These are phyloP conservation scores for Girardia tigrina DNA, from an alignment of 2,888 invertebrate species.

Conservation along the genomic window DNA sequence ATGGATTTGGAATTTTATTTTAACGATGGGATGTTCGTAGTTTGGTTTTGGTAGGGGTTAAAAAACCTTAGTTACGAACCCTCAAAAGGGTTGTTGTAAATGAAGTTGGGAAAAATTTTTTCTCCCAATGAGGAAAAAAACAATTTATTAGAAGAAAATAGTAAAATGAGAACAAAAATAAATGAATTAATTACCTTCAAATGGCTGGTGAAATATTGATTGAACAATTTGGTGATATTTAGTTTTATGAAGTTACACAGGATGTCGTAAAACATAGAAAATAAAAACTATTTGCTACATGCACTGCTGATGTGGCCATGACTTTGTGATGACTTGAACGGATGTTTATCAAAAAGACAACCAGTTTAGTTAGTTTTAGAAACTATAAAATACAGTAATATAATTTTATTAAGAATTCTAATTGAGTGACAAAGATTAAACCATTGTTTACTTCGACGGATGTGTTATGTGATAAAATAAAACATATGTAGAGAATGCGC, in stretches of 20 bases:
- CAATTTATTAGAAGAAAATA: too few species aligned
- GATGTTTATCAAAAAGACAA: slow-evolving; percentile 23
- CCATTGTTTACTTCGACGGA: slow-evolving; percentile 23
- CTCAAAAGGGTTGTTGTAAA: too few species aligned
- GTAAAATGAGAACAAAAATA: too few species aligned
- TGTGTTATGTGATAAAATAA: slow-evolving; percentile 23
- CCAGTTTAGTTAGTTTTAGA: not conserved
- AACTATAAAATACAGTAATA: not conserved
- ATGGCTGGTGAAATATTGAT: not conserved
- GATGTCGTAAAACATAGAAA: slow-evolving; percentile 20
- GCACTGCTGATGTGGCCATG: slow-evolving; percentile 20
- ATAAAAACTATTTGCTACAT: slow-evolving; percentile 20
- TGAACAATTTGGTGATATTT: not conserved
- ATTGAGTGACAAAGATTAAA: slow-evolving; percentile 23
- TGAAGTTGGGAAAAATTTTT: too few species aligned
- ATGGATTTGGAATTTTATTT: too few species aligned
- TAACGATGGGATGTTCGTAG: too few species aligned
- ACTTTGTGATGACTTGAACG: slow-evolving; percentile 23
- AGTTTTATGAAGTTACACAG: slow-evolving; percentile 10
- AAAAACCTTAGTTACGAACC: too few species aligned
- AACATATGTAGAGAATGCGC: slow-evolving; percentile 13
- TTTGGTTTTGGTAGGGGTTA: too few species aligned
- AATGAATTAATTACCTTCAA: not conserved
- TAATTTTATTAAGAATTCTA: slow-evolving; percentile 10
- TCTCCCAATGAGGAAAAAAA: too few species aligned